Base-by-base conservation (phyloP, 2,888 invertebrate genomes). In the Pterobdella sp. region DNA sequence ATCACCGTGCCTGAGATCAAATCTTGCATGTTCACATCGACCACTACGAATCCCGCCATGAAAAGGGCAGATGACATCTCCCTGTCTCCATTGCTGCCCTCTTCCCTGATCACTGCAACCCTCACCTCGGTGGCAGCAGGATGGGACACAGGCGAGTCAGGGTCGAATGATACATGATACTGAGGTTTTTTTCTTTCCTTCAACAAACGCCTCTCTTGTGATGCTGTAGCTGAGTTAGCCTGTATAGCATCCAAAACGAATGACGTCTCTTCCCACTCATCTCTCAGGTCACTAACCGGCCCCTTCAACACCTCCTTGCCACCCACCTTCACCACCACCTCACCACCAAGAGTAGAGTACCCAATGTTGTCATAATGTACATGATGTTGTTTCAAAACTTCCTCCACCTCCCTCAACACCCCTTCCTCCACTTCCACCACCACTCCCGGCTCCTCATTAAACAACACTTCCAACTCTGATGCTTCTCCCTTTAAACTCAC, bases 191-290 rank as follows among this genome's bases (percentile, higher is more conserved):
- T 72, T 34, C 77, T 56, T 22, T 35, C 14, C 68, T 87, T 86
- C 29, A 93, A 85, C 18, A 87, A 89, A 72, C 86, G 85, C 84
- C 88, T 91, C 85, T 97, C 96, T 79, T 91, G 88, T 63, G 87
- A 84, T 0, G 91, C 91, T 81, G 93, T 94, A 2, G 88, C 86
- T 0, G 88, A 86, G 81, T 92, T 91, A 0, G 91, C 89, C 85
- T 97, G 97, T 22, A 89, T 87, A 76, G 89, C 86, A 82, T 97
- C 97, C 72, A 98, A 83, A 77, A 89, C 89, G 82, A 91, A 94
- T 84, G 95, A 94, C 0, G 95, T 96, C 82, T 93, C 92, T 83
- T 97, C 97, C 97, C 97, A 98, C 81, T 90, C 88, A 80, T 89
- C 88, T 83, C 91, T 89, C 60, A 94, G 85, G 0, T 88, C 85